Evolutionary conservation across 2,888 invertebrate species (phyloP).

Genomic region (Fissipunctia ypsillon): DNA sequence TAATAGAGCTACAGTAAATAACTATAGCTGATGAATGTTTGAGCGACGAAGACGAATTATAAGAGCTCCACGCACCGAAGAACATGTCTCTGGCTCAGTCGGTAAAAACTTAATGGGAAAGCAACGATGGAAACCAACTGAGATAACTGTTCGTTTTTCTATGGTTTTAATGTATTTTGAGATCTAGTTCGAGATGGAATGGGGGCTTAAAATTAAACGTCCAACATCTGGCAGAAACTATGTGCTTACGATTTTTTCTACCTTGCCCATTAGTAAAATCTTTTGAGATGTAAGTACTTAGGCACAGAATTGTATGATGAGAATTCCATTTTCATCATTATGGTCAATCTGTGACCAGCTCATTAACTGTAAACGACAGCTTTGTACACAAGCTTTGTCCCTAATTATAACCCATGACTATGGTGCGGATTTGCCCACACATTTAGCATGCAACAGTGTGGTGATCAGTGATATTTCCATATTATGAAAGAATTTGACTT

Average conservation of each 20-base stretch:
- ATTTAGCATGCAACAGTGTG: background rate
- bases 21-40: constrained; percentile 41
- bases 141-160: constrained; percentile 20
- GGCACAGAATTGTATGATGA: background rate
- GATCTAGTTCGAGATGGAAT: constrained; percentile 11
- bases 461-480: background rate
- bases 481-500: too few relatives aligned
- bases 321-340: background rate
- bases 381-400: background rate
- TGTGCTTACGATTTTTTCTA: background rate
- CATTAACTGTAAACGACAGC: background rate
- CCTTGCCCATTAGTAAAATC: background rate
- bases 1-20: background rate
- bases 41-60: constrained; percentile 27
- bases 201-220: background rate
- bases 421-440: background rate
- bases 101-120: constrained; percentile 44
- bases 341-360: background rate
- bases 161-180: constrained; percentile 11
- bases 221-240: constrained; percentile 6
- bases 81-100: constrained; percentile 5
- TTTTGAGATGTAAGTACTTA: background rate
- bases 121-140: constrained; percentile 30
- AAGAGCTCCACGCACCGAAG: constrained; percentile 5
- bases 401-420: background rate